Evolutionary conservation across 2,113 vertebrate species (phyloP).

Genomic region (Aviceda subcristata): DNA sequence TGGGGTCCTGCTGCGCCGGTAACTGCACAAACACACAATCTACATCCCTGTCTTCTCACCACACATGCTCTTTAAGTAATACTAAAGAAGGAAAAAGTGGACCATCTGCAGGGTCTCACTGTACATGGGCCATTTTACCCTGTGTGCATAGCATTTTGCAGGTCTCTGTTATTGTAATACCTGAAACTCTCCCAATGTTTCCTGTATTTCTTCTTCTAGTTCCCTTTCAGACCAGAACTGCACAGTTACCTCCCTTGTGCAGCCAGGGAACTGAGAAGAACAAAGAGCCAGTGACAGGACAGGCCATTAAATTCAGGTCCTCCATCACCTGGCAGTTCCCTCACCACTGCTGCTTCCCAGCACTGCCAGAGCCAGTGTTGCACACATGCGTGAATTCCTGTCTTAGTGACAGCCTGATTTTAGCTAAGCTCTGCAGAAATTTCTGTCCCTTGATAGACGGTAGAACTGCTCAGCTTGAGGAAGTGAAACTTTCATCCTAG

Average conservation of each 20-base stretch:
- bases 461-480: not conserved
- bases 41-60: not conserved
- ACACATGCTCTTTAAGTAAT: not conserved
- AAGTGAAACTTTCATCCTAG: not conserved
- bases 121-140: not conserved
- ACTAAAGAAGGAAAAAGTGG: not conserved
- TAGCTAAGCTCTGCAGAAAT: not conserved
- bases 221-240: not conserved
- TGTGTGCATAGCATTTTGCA: not conserved
- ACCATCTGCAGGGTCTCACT: not conserved
- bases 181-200: not conserved
- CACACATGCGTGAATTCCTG: rapidly evolving
- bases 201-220: not conserved
- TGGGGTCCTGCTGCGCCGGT: not conserved
- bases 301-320: not conserved
- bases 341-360: not conserved
- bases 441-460: not conserved
- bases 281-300: not conserved
- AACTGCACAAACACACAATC: not conserved
- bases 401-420: not conserved
- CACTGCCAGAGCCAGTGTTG: not conserved
- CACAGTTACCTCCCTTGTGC: not conserved
- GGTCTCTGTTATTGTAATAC: not conserved
- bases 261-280: not conserved
- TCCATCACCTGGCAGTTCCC: not conserved